Conservation (phyloP, 2,888 invertebrate species). For the Lasioglossum pauxillum region DNA sequence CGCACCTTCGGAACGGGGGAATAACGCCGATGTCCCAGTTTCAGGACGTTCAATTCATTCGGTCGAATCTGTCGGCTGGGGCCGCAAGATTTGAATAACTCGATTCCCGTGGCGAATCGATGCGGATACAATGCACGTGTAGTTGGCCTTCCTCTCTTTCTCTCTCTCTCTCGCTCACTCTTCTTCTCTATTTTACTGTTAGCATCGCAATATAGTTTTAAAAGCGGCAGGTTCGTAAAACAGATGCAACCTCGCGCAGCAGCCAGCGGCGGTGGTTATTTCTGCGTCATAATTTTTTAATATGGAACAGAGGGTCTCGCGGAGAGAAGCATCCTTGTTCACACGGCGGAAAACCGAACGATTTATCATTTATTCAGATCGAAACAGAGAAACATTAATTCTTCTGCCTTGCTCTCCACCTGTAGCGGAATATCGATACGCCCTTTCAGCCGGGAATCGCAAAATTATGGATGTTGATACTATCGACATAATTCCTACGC, state of each 20-base stretch:
- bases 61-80: conserved; percentile 18
- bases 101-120: conserved; percentile 24
- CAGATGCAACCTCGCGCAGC: not conserved
- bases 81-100: conserved; percentile 53
- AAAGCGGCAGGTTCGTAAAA: not conserved
- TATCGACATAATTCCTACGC: conserved; percentile 26
- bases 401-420: not conserved
- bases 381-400: not conserved
- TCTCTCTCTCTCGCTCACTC: not conserved
- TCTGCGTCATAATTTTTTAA: not conserved
- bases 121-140: conserved; percentile 20
- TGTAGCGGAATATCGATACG: conserved; percentile 14
- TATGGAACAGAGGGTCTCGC: not conserved
- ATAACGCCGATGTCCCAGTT: conserved; percentile 19
- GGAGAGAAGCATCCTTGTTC: not conserved
- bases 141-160: conserved; percentile 3
- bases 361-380: not conserved
- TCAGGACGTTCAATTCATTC: conserved; percentile 41
- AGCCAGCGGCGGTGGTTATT: not conserved
- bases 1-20: conserved; percentile 16
- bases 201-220: not conserved
- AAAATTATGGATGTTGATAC: conserved; percentile 6
- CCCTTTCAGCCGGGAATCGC: not conserved
- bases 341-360: not conserved
- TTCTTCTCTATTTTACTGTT: not conserved